Conservation (phyloP, 2,113 vertebrate genomes). For the Heterotis niloticus region DNA sequence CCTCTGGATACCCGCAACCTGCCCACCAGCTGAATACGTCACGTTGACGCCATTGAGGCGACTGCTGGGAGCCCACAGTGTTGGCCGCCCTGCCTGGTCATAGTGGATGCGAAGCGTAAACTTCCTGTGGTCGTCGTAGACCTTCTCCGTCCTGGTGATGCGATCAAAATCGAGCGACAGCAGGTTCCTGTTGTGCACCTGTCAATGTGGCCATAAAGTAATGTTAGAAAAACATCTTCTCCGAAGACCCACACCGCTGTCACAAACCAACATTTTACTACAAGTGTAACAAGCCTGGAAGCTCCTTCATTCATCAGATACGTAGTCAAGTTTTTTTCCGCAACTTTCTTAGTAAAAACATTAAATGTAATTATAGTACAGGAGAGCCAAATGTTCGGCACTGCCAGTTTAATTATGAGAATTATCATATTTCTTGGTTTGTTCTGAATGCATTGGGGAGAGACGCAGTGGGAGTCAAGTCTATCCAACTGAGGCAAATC, state of each 20-base stretch:
- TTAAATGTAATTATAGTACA: slow-evolving; percentile 29
- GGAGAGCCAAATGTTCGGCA: slow-evolving; percentile 38
- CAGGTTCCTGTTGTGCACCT: slow-evolving; percentile 97
- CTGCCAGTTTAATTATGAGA: slow-evolving; percentile 37
- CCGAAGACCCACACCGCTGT: neutral
- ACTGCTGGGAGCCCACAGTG: slow-evolving; percentile 95
- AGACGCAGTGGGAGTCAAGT: slow-evolving; percentile 37
- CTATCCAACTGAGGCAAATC: slow-evolving; percentile 47
- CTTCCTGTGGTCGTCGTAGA: slow-evolving; percentile 97
- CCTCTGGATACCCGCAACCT: slow-evolving; percentile 88
- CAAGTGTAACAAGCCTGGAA: neutral
- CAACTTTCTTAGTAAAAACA: neutral
- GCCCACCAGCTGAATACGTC: slow-evolving; percentile 85
- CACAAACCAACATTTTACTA: neutral
- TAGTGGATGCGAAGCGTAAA: slow-evolving; percentile 94
- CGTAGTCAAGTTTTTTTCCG: neutral
- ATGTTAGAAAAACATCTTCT: neutral
- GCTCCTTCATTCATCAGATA: neutral
- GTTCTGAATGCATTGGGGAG: slow-evolving; percentile 33
- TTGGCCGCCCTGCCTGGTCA: slow-evolving; percentile 84
- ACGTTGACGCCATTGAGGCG: slow-evolving; percentile 92
- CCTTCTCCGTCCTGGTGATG: slow-evolving; percentile 96
- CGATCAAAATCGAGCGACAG: slow-evolving; percentile 94
- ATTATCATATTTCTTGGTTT: slow-evolving; percentile 54
- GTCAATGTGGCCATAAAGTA: neutral